These are phyloP conservation scores for Achatina immaculata DNA, from an alignment of 1,140 invertebrate species.

Conservation along the genomic window DNA sequence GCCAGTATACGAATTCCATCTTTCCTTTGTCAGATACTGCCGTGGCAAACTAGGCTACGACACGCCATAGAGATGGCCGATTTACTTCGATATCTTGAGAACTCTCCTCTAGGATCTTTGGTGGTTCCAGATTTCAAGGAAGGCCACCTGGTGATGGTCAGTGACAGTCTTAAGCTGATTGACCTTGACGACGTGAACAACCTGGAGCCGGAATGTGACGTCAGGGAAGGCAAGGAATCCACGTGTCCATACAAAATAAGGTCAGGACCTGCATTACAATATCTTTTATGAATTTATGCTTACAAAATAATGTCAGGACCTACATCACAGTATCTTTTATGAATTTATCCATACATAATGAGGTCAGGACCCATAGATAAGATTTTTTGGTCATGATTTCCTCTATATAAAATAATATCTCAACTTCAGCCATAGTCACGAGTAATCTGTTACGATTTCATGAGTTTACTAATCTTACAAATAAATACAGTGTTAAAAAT, in stretches of 20 bases:
- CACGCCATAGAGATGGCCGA: constrained; percentile 58
- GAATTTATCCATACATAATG: not conserved
- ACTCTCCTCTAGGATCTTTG: constrained; percentile 65
- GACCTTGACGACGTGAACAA: constrained; percentile 68
- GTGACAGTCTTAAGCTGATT: constrained; percentile 62
- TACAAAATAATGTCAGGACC: not conserved
- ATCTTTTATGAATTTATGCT: not conserved
- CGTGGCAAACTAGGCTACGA: constrained; percentile 51
- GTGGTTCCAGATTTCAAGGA: constrained; percentile 67
- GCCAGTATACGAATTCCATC: too few relatives aligned
- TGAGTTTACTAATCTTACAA: too few relatives aligned
- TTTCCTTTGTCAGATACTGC: constrained; percentile 41
- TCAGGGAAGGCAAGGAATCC: constrained; percentile 27
- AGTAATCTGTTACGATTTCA: too few relatives aligned
- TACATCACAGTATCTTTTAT: not conserved
- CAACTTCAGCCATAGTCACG: too few relatives aligned
- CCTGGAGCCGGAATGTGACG: constrained; percentile 63
- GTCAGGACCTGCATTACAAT: too few relatives aligned
- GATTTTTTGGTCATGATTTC: not conserved
- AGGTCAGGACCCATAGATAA: not conserved
- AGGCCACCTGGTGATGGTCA: constrained; percentile 63
- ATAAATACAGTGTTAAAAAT: too few relatives aligned
- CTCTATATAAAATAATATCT: too few relatives aligned
- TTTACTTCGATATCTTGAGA: constrained; percentile 64
- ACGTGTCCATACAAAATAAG: constrained; percentile 57